These are phyloP conservation scores for Pheosia gnoma DNA, from an alignment of 2,888 invertebrate species.

Conservation along the genomic window DNA sequence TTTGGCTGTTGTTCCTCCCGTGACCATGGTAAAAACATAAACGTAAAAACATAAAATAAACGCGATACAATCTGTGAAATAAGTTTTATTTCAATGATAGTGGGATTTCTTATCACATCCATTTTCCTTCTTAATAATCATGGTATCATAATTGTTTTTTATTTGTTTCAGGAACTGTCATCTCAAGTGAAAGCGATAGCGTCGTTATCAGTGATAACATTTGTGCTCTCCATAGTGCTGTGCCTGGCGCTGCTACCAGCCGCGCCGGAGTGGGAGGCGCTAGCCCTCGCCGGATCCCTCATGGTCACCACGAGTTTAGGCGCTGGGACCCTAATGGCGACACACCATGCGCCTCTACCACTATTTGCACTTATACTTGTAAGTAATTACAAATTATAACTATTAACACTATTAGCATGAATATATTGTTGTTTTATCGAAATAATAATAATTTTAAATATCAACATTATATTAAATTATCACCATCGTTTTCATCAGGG, in stretches of 20 bases:
- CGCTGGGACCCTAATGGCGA: slow-evolving; percentile 85
- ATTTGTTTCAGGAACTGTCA: slow-evolving; percentile 80
- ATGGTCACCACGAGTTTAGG: slow-evolving; percentile 84
- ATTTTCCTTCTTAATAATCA: background rate
- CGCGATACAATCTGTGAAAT: too few relatives aligned
- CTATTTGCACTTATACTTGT: slow-evolving; percentile 90
- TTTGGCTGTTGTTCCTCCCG: too few relatives aligned
- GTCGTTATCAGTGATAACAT: slow-evolving; percentile 79
- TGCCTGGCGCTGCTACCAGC: slow-evolving; percentile 82
- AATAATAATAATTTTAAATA: too few relatives aligned
- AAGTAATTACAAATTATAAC: slow-evolving; percentile 40
- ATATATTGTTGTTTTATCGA: too few relatives aligned
- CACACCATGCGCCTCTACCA: slow-evolving; percentile 86
- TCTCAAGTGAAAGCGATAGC: slow-evolving; percentile 71
- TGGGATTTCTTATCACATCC: too few relatives aligned
- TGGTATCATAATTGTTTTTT: background rate
- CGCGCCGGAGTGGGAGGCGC: slow-evolving; percentile 85
- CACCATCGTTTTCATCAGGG: too few relatives aligned
- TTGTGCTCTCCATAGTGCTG: slow-evolving; percentile 78
- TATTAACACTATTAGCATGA: too few relatives aligned
- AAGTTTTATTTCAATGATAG: too few relatives aligned
- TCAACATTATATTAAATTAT: too few relatives aligned
- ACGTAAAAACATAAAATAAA: too few relatives aligned
- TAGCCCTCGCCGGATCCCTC: slow-evolving; percentile 85
- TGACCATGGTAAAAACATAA: too few relatives aligned